phyloP scores from a whole-genome alignment of 2,888 invertebrate species.

The Polyommatus icarus region DNA sequence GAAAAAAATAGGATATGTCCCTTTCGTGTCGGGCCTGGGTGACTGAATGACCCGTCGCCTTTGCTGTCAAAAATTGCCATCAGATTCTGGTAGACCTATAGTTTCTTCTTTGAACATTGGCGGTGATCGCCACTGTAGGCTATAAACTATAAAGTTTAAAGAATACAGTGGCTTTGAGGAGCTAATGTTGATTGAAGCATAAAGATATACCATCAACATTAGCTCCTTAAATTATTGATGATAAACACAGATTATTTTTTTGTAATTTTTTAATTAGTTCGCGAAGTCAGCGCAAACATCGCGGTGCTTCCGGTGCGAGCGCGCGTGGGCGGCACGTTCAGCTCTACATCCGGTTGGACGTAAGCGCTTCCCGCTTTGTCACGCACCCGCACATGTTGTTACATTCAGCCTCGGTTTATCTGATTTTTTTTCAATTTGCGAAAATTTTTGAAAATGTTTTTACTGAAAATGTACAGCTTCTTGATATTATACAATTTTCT shows the following conservation, averaged over 20 bases:
- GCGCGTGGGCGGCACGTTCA: constrained; percentile 37
- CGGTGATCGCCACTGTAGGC: too few species aligned
- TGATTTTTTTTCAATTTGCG: not conserved
- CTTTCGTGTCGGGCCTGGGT: too few species aligned
- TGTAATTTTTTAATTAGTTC: constrained; percentile 4
- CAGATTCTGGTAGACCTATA: too few species aligned
- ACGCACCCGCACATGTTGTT: not conserved
- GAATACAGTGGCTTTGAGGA: too few species aligned
- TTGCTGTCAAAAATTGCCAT: too few species aligned
- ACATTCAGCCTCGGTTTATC: not conserved
- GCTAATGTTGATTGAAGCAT: too few species aligned
- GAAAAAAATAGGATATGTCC: too few species aligned
- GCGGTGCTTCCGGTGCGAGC: constrained; percentile 38
- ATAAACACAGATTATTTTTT: not conserved
- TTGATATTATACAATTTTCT: not conserved
- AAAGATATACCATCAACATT: too few species aligned
- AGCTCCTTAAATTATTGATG: too few species aligned
- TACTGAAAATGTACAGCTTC: not conserved
- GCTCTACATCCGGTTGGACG: constrained; percentile 39
- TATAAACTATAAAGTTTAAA: too few species aligned
- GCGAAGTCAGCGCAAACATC: constrained; percentile 30
- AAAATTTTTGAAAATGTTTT: not conserved
- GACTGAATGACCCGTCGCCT: too few species aligned
- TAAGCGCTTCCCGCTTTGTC: constrained; percentile 29
- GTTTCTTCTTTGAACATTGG: too few species aligned